These are phyloP conservation scores for Dasypolia templi DNA, from an alignment of 2,888 invertebrate species.

Conservation along the genomic window DNA sequence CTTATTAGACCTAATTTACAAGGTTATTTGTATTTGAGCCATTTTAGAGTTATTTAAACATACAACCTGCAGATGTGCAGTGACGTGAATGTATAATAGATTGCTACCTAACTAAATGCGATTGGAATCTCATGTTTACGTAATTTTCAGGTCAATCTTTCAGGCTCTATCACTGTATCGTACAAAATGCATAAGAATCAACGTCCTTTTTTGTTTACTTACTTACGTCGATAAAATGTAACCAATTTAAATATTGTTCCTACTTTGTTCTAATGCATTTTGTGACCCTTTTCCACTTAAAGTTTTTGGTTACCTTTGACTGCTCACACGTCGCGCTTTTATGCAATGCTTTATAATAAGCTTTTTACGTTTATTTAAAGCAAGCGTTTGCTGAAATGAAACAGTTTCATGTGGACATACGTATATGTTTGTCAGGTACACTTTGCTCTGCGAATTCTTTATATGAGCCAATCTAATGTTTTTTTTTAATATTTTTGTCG, in stretches of 20 bases:
- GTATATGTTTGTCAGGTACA: not conserved
- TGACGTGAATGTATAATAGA: not conserved
- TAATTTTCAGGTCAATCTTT: not conserved
- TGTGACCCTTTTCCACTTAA: slow-evolving; percentile 53
- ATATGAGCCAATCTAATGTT: too few species aligned
- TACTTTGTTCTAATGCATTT: not conserved
- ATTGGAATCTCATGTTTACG: not conserved
- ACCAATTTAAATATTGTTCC: not conserved
- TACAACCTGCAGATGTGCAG: not conserved
- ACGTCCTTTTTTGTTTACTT: too few species aligned
- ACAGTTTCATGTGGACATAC: not conserved
- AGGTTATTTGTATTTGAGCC: not conserved
- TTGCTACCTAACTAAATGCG: too few species aligned
- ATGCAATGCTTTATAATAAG: too few species aligned
- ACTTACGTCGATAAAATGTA: not conserved
- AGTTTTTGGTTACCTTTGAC: slow-evolving; percentile 54
- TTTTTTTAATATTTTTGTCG: not conserved
- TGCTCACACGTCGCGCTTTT: not conserved
- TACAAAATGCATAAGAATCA: not conserved
- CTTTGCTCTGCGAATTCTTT: not conserved
- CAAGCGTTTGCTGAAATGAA: slow-evolving; percentile 4
- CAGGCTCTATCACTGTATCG: not conserved
- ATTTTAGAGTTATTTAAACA: not conserved
- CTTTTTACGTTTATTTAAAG: slow-evolving; percentile 9
- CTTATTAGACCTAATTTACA: not conserved